Base-by-base conservation (phyloP, 2,888 invertebrate species). In the Drosophila borborema region DNA sequence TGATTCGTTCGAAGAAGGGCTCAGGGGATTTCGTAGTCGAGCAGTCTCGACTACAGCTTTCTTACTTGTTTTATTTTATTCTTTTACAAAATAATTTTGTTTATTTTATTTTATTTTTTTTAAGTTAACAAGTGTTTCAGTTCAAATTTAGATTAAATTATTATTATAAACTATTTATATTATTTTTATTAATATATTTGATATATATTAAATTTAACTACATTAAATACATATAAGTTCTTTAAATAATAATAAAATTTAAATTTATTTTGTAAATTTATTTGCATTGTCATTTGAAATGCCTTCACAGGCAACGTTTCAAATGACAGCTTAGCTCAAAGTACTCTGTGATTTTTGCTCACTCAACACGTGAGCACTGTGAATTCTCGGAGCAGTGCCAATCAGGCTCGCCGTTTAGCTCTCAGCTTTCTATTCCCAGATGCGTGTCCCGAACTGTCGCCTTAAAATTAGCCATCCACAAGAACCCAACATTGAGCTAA, bases 381-480 rank as follows among this genome's bases (percentile, higher is more conserved):
- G 18, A 40, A 38, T 59, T 51, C 23, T 41, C 54, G 10, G 18
- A n/a, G 3, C n/a, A 40, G 28, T 45, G 16, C 40, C 34, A 69
- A 53, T 60, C 49, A 58, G 43, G 53, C 23, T 61, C 56, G 51
- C 53, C 51, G 63, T 40, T 56, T 43, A 51, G 61, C 40, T 34
- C 43, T 45, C 43, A 10, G 51, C 51, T 70, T 41, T 48, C 56
- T 58, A 34, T 72, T 46, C 46, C 72, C 72, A 61, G 60, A 43
- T 54, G 55, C 31, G 36, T 64, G 77, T 68, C 64, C 45, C 53
- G 60, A 56, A 38, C 46, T 68, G 71, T 67, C 65, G 85, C 81
- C 78, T 83, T 79, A 71, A 89, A 89, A 85, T 77, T 77, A 60
- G 68, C 61, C 63, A 64, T 61, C 69, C 79, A 64, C 81, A 81